Base-by-base conservation (phyloP, 2,888 invertebrate genomes). In the Thumatha senex region DNA sequence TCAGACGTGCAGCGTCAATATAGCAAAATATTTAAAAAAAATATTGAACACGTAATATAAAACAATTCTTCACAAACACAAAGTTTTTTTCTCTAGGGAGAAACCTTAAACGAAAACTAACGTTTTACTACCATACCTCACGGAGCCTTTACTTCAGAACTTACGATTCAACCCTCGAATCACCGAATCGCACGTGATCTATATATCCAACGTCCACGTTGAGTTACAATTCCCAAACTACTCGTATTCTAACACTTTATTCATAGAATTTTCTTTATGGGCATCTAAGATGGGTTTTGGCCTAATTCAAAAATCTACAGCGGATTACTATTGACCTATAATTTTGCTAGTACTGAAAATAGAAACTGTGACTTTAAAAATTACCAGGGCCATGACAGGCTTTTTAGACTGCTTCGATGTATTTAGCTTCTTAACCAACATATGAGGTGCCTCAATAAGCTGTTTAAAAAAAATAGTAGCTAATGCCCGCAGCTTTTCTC, bases 171-270 rank as follows among this genome's bases (percentile, higher is more conserved):
- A 40, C 42, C 47, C 58, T 51, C 39, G 31, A 24, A 44, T 31
- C 40, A 54, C 47, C 36, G 47, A 61, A 58, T 67, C 56, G 42
- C 67, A 45, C 58, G 52, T 58, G 53, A 61, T 51, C 49, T 55
- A 61, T 52, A 40, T 60, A 30, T 43, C 46, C 12, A 10, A 18
- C 43, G 56, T 54, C 58, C 51, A 58, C 46, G 33, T 10, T 7
- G 43, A 55, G 54, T 63, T 63, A 67, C 67, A 64, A 66, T 67
- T 67, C 66, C 64, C 66, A 50, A 48, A 56, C 24, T 51, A 50
- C 58, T 67, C 64, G 57, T 67, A 58, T 56, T 31, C 50, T 48
- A 48, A 51, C 54, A 56, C 61, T 56, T 56, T 53, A 48, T 47
- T 52, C 48, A 38, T 63, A 57, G 53, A 49, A 51, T 58, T 54